Percentiles rank a stretch among this genome's conserved stretches.
phyloP scores from a whole-genome alignment of 2,797 vertebrate species.

The Dryobates pubescens region DNA sequence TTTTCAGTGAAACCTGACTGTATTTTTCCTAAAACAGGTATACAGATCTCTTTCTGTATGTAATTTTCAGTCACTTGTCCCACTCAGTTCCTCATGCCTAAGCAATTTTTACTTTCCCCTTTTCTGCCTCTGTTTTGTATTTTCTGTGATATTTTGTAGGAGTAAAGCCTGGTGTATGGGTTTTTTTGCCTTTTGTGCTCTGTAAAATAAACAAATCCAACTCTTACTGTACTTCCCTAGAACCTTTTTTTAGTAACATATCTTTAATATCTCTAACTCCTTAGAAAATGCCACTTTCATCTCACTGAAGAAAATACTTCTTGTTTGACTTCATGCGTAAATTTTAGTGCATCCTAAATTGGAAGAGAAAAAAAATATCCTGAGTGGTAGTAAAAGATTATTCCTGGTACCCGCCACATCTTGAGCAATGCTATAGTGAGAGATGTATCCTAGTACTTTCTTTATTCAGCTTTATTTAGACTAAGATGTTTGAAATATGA shows the following conservation, averaged over 20 bases:
- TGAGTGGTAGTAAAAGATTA: background rate
- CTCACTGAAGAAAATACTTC: background rate
- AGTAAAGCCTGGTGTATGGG: background rate
- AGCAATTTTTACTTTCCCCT: background rate
- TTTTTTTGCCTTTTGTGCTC: background rate
- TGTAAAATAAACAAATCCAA: background rate
- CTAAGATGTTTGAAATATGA: background rate
- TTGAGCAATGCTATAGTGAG: background rate
- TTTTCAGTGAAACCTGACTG: background rate
- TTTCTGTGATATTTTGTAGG: background rate
- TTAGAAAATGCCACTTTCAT: background rate
- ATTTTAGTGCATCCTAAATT: background rate
- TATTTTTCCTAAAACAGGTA: background rate
- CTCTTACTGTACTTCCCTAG: background rate
- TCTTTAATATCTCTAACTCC: background rate
- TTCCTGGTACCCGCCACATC: background rate
- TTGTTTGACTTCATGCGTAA: background rate
- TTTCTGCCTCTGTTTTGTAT: background rate
- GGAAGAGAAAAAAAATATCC: background rate
- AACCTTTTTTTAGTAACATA: background rate
- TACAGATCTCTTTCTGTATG: background rate
- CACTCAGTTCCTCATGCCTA: background rate
- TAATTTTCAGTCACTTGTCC: background rate
- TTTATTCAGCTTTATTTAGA: background rate
- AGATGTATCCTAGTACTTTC: background rate